phyloP scores from a whole-genome alignment of 2,113 vertebrate genomes.

The Daphoenositta chrysoptera region DNA sequence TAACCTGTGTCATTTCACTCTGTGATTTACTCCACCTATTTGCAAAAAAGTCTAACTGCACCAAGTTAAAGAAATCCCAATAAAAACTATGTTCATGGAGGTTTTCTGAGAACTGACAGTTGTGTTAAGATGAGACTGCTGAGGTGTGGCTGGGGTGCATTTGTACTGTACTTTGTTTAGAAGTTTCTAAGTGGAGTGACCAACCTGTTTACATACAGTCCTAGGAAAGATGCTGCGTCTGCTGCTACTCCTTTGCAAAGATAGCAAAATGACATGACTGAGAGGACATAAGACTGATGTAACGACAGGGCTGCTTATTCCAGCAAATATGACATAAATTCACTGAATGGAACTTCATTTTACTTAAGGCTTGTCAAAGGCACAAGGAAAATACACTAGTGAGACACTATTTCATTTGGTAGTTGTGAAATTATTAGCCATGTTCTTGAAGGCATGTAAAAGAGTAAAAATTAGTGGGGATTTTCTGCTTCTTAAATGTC shows the following conservation, averaged over 20 bases:
- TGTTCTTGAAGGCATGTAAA: neutral
- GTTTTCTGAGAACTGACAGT: neutral
- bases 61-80: neutral
- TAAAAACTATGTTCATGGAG: neutral
- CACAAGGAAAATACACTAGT: neutral
- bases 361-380: neutral
- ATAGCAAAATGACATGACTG: neutral
- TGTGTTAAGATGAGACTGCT: neutral
- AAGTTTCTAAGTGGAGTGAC: neutral
- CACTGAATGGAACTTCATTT: neutral
- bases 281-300: fast-evolving
- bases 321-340: neutral
- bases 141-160: too few relatives aligned
- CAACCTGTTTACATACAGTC: neutral
- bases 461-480: neutral
- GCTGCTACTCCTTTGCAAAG: neutral
- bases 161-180: neutral
- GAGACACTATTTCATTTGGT: neutral
- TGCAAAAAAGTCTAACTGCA: neutral
- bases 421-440: neutral
- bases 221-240: neutral
- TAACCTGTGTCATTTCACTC: neutral
- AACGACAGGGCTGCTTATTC: neutral
- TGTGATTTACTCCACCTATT: neutral
- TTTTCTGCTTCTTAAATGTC: neutral